Conservation (phyloP, 2,113 vertebrate genomes). For the Pitta sordida region DNA sequence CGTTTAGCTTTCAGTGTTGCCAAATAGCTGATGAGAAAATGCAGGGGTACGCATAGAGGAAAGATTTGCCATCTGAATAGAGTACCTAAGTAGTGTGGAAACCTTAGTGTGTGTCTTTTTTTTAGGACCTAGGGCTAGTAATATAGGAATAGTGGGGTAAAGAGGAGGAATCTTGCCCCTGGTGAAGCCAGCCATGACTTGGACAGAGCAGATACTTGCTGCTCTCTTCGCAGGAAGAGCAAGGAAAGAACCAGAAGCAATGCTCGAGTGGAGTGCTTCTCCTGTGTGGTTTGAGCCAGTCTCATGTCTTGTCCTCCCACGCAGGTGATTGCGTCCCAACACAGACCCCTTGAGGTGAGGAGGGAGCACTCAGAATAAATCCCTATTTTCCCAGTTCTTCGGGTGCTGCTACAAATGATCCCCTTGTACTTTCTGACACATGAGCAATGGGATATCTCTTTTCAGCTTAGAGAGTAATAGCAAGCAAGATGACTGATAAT, state of each 20-base stretch:
- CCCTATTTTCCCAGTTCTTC: neutral
- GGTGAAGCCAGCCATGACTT: neutral
- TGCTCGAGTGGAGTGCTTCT: neutral
- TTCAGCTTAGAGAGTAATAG: conserved; percentile 24
- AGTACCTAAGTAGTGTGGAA: neutral
- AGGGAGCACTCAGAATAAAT: neutral
- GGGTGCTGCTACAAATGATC: neutral
- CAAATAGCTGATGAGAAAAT: neutral
- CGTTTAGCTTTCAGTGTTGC: neutral
- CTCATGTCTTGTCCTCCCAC: rapidly evolving
- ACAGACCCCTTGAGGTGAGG: neutral
- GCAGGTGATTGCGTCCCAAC: neutral
- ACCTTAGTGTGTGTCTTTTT: neutral
- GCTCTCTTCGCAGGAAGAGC: neutral
- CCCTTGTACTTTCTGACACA: rapidly evolving
- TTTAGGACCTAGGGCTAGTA: neutral
- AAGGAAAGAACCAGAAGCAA: neutral
- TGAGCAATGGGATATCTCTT: neutral
- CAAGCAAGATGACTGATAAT: conserved; percentile 49
- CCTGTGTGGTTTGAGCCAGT: neutral
- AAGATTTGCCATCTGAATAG: neutral
- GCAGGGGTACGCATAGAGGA: rapidly evolving
- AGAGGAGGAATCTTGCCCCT: neutral
- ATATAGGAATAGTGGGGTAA: neutral
- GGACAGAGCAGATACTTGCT: neutral